Conservation (phyloP, 2,888 invertebrate genomes). For the Morpho deidamia region DNA sequence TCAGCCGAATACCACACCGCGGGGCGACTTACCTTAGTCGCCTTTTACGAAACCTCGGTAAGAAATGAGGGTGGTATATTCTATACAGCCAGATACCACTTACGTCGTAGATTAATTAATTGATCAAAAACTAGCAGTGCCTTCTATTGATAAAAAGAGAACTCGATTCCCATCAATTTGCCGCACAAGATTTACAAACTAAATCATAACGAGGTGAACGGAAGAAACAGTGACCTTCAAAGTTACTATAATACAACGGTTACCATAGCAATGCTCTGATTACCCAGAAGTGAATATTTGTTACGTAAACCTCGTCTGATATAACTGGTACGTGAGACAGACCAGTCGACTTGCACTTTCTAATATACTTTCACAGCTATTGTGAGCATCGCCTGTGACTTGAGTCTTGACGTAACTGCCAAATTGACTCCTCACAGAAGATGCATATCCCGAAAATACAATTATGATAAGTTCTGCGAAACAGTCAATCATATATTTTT, state of each 20-base stretch:
- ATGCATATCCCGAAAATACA: not conserved
- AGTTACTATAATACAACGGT: slow-evolving; percentile 19
- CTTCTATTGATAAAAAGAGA: too few species aligned
- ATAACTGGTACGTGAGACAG: slow-evolving; percentile 69
- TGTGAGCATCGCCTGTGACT: slow-evolving; percentile 39
- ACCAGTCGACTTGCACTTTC: slow-evolving; percentile 66
- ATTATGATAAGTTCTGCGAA: not conserved
- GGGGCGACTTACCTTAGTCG: too few species aligned
- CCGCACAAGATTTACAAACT: too few species aligned
- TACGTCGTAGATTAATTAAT: too few species aligned
- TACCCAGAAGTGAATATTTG: slow-evolving; percentile 59
- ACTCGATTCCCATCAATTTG: too few species aligned
- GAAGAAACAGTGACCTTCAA: slow-evolving; percentile 24
- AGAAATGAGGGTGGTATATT: too few species aligned
- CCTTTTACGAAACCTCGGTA: too few species aligned
- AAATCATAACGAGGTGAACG: too few species aligned
- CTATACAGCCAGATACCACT: too few species aligned
- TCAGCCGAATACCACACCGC: too few species aligned
- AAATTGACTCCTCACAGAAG: slow-evolving; percentile 24
- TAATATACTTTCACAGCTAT: slow-evolving; percentile 74
- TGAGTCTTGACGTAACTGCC: slow-evolving; percentile 51
- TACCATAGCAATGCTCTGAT: slow-evolving; percentile 59
- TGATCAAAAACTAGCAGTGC: too few species aligned
- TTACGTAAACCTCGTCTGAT: slow-evolving; percentile 70
- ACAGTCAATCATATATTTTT: not conserved